These are phyloP conservation scores for Cyanoderma ruficeps DNA, from an alignment of 2,113 vertebrate genomes.

Conservation along the genomic window DNA sequence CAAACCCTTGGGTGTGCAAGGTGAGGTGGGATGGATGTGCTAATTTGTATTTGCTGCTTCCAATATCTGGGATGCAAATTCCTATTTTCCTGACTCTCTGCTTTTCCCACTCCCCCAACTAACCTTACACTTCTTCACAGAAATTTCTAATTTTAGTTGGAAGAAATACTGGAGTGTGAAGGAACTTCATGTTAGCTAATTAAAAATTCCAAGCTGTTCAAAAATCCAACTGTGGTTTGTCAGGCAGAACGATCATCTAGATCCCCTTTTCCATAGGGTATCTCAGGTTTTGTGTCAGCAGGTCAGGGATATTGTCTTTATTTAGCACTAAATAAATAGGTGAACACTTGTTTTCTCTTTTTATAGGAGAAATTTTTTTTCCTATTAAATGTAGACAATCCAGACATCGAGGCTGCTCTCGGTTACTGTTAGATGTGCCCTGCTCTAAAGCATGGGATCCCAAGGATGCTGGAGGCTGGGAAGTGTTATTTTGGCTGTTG, in stretches of 20 bases:
- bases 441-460: neutral
- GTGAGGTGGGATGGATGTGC: neutral
- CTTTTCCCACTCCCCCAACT: neutral
- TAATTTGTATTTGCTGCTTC: neutral
- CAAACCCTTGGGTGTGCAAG: neutral
- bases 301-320: neutral
- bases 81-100: neutral
- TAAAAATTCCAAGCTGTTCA: neutral
- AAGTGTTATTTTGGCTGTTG: neutral
- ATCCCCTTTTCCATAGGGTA: neutral
- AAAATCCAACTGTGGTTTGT: neutral
- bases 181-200: neutral
- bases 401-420: neutral
- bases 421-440: neutral
- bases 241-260: neutral
- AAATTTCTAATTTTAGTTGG: neutral
- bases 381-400: neutral
- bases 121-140: neutral
- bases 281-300: neutral
- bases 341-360: neutral
- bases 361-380: neutral
- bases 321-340: neutral
- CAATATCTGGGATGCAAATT: neutral
- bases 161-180: neutral
- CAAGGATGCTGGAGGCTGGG: neutral